Evolutionary conservation across 2,888 invertebrate species (phyloP).

Genomic region (Galeopsomyia nigrocyanea): DNA sequence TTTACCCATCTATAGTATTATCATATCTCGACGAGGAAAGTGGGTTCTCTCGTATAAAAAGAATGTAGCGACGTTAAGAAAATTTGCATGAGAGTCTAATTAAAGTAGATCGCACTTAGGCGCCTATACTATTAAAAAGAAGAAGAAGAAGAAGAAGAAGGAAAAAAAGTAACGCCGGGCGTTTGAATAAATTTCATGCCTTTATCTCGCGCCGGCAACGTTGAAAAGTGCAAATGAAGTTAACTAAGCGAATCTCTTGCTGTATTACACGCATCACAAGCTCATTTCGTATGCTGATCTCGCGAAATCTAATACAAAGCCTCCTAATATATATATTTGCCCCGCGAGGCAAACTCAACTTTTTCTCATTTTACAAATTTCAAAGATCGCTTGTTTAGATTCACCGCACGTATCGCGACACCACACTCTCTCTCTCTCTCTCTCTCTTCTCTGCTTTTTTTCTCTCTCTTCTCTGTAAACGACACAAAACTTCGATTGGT

Average conservation of each 20-base stretch:
- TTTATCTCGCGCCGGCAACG: background rate
- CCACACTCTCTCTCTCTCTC: too few relatives aligned
- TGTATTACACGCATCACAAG: background rate
- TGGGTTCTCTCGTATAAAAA: background rate
- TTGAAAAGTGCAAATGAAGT: slow-evolving; percentile 27
- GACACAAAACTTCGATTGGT: background rate
- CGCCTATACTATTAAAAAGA: slow-evolving; percentile 5
- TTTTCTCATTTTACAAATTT: slow-evolving; percentile 9
- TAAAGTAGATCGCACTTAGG: slow-evolving; percentile 9
- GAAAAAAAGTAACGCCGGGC: background rate
- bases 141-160: too few relatives aligned
- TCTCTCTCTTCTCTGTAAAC: too few relatives aligned
- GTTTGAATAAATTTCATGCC: slow-evolving; percentile 25
- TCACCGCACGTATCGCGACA: too few relatives aligned
- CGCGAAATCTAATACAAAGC: background rate
- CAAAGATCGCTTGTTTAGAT: slow-evolving; percentile 8
- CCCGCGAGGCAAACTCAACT: background rate
- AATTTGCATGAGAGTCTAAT: slow-evolving; percentile 25
- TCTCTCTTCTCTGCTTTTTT: too few relatives aligned
- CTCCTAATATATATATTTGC: too few relatives aligned
- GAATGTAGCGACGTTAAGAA: background rate
- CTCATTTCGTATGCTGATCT: background rate
- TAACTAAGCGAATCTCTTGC: slow-evolving; percentile 6
- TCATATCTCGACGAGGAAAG: background rate
- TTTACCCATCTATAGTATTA: too few relatives aligned